These are phyloP conservation scores for Cantharis rufa DNA, from an alignment of 2,888 invertebrate species.

Conservation along the genomic window DNA sequence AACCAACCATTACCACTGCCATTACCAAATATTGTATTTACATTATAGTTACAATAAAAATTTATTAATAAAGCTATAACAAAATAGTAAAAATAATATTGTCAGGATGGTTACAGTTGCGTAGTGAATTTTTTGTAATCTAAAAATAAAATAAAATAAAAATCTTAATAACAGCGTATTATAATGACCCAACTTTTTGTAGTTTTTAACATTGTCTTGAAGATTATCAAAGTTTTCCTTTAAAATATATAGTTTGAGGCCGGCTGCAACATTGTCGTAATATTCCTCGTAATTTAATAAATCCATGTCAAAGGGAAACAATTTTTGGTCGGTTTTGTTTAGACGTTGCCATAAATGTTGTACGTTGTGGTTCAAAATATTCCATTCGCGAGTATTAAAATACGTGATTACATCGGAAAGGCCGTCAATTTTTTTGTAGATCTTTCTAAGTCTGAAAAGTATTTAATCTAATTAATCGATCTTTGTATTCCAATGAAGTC, in stretches of 20 bases:
- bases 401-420: slow-evolving; percentile 33
- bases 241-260: slow-evolving; percentile 40
- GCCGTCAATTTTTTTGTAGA: slow-evolving; percentile 38
- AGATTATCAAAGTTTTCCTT: slow-evolving; percentile 37
- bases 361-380: slow-evolving; percentile 37
- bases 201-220: not conserved
- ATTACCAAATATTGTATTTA: no score
- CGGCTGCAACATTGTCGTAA: slow-evolving; percentile 33
- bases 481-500: no score
- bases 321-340: slow-evolving; percentile 31
- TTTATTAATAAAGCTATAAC: not conserved
- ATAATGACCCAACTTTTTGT: slow-evolving; percentile 6
- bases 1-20: no score
- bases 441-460: slow-evolving; percentile 39
- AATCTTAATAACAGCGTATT: not conserved
- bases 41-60: not conserved
- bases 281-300: slow-evolving; percentile 34
- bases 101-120: not conserved
- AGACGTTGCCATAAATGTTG: slow-evolving; percentile 21
- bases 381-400: slow-evolving; percentile 40
- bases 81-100: not conserved
- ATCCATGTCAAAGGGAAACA: slow-evolving; percentile 40
- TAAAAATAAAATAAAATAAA: not conserved
- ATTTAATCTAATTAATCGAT: not conserved
- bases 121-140: not conserved